These are phyloP conservation scores for Pseudochromis fuscus DNA, from an alignment of 2,797 vertebrate species.

Conservation along the genomic window DNA sequence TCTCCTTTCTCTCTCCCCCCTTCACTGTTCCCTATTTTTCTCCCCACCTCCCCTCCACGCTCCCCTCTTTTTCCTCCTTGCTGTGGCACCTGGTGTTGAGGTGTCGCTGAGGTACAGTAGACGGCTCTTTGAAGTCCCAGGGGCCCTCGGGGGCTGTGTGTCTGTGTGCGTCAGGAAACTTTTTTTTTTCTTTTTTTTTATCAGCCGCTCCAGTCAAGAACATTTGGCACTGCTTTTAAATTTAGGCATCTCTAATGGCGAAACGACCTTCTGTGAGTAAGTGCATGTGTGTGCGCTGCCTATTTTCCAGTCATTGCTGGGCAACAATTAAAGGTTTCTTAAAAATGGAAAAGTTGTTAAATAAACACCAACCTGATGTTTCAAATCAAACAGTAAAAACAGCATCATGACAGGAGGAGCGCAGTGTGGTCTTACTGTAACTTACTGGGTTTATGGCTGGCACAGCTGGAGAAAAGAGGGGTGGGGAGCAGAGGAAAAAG, in stretches of 20 bases:
- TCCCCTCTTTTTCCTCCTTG: conserved; percentile 49
- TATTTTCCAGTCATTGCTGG: conserved; percentile 6
- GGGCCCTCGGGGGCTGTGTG: conserved; percentile 56
- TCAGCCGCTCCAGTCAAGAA: conserved; percentile 61
- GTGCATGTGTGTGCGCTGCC: conserved; percentile 19
- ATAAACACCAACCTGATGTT: background rate
- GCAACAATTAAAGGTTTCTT: background rate
- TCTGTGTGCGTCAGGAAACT: conserved; percentile 55
- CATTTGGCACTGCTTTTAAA: conserved; percentile 68
- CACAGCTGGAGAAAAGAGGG: conserved; percentile 8
- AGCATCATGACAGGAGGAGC: conserved; percentile 1
- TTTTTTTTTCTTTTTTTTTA: conserved; percentile 53
- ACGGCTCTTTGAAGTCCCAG: conserved; percentile 81
- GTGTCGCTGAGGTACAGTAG: conserved; percentile 81
- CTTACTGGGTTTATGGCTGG: conserved; percentile 59
- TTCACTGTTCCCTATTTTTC: conserved; percentile 44
- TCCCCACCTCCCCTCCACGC: conserved; percentile 25
- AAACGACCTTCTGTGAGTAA: conserved; percentile 41
- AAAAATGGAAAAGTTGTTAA: too few relatives aligned
- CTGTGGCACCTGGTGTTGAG: conserved; percentile 75
- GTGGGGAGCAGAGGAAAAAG: conserved; percentile 45
- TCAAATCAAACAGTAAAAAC: conserved; percentile 12
- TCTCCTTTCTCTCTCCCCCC: background rate
- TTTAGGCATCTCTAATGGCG: conserved; percentile 45
- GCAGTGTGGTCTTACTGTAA: conserved; percentile 28